These are phyloP conservation scores for Scaptomyza graminum DNA, from an alignment of 1,140 invertebrate genomes.

Conservation along the genomic window DNA sequence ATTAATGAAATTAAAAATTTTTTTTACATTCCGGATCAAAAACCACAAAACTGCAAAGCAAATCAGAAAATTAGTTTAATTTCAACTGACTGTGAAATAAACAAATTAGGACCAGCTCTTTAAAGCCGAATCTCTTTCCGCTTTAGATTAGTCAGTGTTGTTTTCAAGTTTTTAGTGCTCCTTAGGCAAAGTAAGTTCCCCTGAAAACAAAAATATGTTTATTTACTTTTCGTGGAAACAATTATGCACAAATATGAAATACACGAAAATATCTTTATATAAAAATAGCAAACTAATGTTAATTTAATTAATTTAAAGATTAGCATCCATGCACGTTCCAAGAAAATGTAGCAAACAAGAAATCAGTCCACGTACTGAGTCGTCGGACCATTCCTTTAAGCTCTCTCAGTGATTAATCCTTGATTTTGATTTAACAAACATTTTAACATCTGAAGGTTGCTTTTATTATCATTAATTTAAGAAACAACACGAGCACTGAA, in stretches of 20 bases:
- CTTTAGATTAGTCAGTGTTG: background rate
- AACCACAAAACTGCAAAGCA: too few relatives aligned
- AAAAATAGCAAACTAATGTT: constrained; percentile 29
- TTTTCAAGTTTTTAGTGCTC: constrained; percentile 8
- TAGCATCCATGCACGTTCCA: background rate
- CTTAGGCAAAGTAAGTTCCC: constrained; percentile 1
- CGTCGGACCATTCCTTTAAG: background rate
- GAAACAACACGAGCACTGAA: background rate
- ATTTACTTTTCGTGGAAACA: constrained; percentile 33
- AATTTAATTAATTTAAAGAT: constrained; percentile 42
- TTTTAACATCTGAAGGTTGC: constrained; percentile 40
- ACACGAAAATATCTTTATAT: constrained; percentile 12
- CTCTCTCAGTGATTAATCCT: constrained; percentile 40
- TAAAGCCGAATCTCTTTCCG: constrained; percentile 9
- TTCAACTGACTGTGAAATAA: background rate
- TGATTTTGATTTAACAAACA: constrained; percentile 33
- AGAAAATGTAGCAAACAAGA: background rate
- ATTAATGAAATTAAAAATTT: too few relatives aligned
- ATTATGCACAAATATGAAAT: constrained; percentile 7
- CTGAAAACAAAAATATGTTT: constrained; percentile 3
- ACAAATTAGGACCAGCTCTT: background rate
- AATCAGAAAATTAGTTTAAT: background rate
- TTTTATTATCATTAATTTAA: constrained; percentile 58
- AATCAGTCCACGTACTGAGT: background rate
- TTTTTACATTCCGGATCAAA: too few relatives aligned